Conservation (phyloP, 1,140 invertebrate genomes). For the Sitobion miscanthi region DNA sequence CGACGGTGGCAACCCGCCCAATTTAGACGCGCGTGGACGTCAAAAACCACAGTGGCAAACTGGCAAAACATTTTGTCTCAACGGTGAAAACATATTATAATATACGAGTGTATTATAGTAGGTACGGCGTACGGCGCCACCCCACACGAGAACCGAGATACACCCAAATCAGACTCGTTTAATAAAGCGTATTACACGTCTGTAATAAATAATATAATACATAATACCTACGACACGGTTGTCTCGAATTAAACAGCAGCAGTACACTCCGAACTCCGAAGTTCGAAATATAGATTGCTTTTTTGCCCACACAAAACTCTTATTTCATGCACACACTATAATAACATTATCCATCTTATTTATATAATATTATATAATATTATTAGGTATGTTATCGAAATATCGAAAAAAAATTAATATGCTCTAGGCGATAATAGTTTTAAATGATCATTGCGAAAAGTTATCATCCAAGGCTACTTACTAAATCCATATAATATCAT, state of each 20-base stretch:
- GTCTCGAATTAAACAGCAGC: not conserved
- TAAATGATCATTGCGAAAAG: not conserved
- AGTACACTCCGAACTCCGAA: not conserved
- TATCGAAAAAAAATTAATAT: not conserved
- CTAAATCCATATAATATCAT: not conserved
- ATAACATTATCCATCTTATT: not conserved
- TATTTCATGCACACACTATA: not conserved
- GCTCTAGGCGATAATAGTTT: not conserved
- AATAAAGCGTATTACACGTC: not conserved
- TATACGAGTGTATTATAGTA: not conserved
- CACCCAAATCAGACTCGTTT: not conserved
- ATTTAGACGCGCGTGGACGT: not conserved
- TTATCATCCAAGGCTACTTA: conserved; percentile 37
- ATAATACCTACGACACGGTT: not conserved
- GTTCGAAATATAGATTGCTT: not conserved
- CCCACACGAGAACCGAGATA: not conserved
- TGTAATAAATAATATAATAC: not conserved
- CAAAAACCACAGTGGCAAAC: not conserved
- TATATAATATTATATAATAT: not conserved
- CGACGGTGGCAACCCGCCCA: not conserved
- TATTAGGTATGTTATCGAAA: not conserved
- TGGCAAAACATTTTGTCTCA: conserved; percentile 5
- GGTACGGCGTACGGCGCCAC: not conserved
- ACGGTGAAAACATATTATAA: not conserved
- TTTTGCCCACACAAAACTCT: not conserved